phyloP scores from a whole-genome alignment of 2,888 invertebrate species.

The Epinotia brunnichana region DNA sequence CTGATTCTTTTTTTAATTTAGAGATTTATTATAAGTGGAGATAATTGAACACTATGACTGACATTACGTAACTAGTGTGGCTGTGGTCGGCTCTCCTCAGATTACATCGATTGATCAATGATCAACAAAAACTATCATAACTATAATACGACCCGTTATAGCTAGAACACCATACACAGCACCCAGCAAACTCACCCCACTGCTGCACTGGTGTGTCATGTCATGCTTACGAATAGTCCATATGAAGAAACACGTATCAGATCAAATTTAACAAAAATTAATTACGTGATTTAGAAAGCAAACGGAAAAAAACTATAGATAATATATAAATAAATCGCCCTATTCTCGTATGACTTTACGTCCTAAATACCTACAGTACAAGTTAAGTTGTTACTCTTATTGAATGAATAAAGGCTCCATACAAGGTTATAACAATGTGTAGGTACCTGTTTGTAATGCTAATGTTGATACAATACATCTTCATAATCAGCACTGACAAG shows the following conservation, averaged over 20 bases:
- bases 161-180: neutral
- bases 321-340: neutral
- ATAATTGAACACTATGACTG: slow-evolving; percentile 61
- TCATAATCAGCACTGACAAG: too few species aligned
- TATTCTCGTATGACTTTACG: neutral
- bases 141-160: neutral
- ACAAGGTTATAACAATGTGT: neutral
- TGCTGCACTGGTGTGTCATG: neutral
- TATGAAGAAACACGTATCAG: neutral
- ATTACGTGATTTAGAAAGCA: neutral
- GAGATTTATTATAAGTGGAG: too few species aligned
- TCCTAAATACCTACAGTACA: neutral
- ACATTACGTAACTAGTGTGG: slow-evolving; percentile 55
- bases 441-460: neutral
- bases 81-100: slow-evolving; percentile 25
- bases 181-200: neutral
- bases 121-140: neutral
- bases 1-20: too few species aligned
- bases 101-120: slow-evolving; percentile 1
- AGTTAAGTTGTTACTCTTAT: neutral
- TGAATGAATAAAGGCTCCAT: neutral
- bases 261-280: neutral
- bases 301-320: neutral
- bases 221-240: neutral
- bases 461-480: too few species aligned